Conservation (phyloP, 2,113 vertebrate genomes). For the Notarius lentiginosus region DNA sequence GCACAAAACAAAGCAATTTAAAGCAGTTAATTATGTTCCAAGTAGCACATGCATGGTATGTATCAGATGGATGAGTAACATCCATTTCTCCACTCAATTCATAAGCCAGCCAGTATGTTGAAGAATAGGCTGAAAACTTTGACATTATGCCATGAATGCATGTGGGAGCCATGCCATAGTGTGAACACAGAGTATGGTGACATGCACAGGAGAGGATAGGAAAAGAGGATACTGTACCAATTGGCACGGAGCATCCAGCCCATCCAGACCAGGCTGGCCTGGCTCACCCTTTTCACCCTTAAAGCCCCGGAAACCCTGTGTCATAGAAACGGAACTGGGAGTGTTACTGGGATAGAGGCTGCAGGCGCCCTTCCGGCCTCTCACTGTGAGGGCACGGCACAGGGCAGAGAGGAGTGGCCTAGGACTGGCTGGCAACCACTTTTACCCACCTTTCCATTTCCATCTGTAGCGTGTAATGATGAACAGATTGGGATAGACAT, state of each 20-base stretch:
- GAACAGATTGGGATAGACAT: not conserved
- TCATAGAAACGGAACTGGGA: slow-evolving; percentile 97
- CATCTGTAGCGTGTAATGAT: not conserved
- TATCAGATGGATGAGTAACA: slow-evolving; percentile 21
- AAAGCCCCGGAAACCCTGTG: slow-evolving; percentile 99
- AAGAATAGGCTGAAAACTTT: slow-evolving; percentile 8
- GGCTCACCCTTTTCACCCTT: slow-evolving; percentile 99
- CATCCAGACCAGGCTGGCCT: slow-evolving; percentile 99
- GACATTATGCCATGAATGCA: slow-evolving; percentile 1
- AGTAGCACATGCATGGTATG: slow-evolving; percentile 18
- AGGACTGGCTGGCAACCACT: slow-evolving; percentile 54
- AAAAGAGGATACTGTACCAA: slow-evolving; percentile 99
- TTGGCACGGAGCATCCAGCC: slow-evolving; percentile 99
- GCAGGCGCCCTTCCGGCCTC: slow-evolving; percentile 59
- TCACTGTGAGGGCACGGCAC: slow-evolving; percentile 48
- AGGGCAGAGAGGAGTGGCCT: slow-evolving; percentile 74
- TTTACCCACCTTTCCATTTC: slow-evolving; percentile 25
- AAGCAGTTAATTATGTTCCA: not conserved
- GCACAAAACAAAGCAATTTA: not conserved
- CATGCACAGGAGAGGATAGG: slow-evolving; percentile 87
- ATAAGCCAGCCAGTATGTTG: slow-evolving; percentile 65
- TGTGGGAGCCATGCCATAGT: not conserved
- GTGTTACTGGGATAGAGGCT: slow-evolving; percentile 82
- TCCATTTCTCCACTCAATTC: slow-evolving; percentile 61
- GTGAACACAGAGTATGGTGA: slow-evolving; percentile 26